Evolutionary conservation across 2,113 vertebrate species (phyloP).

Genomic region (Trochalopteron elliotii): DNA sequence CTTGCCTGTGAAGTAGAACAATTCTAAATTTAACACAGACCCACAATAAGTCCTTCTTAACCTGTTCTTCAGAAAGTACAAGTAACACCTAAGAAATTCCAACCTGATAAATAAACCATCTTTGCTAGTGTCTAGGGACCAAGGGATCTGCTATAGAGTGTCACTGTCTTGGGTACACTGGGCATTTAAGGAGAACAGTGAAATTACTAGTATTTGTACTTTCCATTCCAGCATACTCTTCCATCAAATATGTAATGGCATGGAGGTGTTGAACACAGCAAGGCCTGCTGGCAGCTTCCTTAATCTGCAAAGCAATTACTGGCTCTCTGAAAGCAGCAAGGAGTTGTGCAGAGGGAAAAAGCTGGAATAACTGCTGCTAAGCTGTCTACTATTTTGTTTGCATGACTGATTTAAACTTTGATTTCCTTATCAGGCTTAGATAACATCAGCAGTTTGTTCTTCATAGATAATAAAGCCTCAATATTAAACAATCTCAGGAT

Average conservation of each 20-base stretch:
- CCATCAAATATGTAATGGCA: background rate
- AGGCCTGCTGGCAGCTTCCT: background rate
- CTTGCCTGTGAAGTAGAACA: background rate
- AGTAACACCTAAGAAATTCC: background rate
- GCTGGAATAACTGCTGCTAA: background rate
- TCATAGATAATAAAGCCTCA: background rate
- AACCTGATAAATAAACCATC: background rate
- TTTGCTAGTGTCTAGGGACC: background rate
- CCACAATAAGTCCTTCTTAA: background rate
- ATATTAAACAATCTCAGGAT: background rate
- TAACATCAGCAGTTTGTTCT: conserved; percentile 6
- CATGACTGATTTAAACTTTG: background rate
- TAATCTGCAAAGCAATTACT: conserved; percentile 10
- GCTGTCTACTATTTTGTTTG: background rate
- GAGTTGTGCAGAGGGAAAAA: background rate
- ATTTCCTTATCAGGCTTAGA: conserved; percentile 9
- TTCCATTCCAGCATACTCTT: background rate
- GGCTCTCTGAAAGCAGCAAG: background rate
- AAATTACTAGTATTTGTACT: background rate
- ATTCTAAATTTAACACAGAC: background rate
- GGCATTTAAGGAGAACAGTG: background rate
- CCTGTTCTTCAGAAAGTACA: background rate
- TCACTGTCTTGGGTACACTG: fast-evolving
- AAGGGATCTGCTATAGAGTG: background rate
- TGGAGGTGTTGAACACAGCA: background rate